These are phyloP conservation scores for Triplophysa rosa DNA, from an alignment of 2,113 vertebrate species.

Conservation along the genomic window DNA sequence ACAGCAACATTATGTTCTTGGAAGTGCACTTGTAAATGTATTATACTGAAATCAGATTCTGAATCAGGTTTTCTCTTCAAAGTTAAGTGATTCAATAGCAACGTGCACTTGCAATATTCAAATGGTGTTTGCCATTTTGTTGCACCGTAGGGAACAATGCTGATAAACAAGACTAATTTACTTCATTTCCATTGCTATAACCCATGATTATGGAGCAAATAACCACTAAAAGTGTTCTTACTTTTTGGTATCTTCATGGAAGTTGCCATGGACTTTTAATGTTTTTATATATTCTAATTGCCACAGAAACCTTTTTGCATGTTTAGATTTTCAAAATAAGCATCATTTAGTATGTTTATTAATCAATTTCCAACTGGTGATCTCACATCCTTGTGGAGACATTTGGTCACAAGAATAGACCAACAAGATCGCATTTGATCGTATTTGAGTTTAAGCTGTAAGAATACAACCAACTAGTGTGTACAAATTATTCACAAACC, in stretches of 20 bases:
- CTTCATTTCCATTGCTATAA: not conserved
- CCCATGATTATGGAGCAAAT: constrained; percentile 3
- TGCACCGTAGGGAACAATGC: constrained; percentile 10
- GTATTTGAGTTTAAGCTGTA: not conserved
- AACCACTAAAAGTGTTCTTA: not conserved
- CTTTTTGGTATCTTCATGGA: too few relatives aligned
- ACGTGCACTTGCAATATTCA: constrained; percentile 9
- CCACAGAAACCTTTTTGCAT: too few relatives aligned
- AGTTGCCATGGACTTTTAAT: too few relatives aligned
- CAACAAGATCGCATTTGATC: too few relatives aligned
- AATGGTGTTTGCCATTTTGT: constrained; percentile 11
- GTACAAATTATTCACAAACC: not conserved
- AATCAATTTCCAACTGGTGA: too few relatives aligned
- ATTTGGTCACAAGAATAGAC: too few relatives aligned
- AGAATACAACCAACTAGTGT: not conserved
- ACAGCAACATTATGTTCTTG: too few relatives aligned
- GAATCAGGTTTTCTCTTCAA: constrained; percentile 8
- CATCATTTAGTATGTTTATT: too few relatives aligned
- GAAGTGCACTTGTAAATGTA: not conserved
- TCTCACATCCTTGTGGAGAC: too few relatives aligned
- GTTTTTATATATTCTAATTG: too few relatives aligned
- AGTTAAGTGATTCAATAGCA: not conserved
- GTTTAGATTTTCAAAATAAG: too few relatives aligned
- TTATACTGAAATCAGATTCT: not conserved
- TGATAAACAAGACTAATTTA: constrained; percentile 6